A percentile compares a stretch with the other conserved stretches of the same genome.
Evolutionary conservation across 37 sponge, comb jelly and placozoan genomes (phyloP).

Genomic region (Ianthella basta): DNA sequence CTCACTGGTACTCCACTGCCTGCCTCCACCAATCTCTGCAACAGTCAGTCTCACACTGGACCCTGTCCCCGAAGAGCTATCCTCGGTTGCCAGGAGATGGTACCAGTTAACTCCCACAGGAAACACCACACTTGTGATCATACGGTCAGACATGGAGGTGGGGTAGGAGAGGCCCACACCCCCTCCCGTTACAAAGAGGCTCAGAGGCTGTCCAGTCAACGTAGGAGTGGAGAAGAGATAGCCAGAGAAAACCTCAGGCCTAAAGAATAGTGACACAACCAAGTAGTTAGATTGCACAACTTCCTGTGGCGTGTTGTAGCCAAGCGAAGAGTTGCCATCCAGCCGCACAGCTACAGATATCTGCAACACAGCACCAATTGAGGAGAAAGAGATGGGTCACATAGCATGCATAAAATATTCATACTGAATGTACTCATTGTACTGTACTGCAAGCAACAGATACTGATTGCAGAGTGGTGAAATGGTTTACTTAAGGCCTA

Average conservation of each 20-base stretch:
- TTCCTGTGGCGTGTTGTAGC: slow-evolving; percentile 12
- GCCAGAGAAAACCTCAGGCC: slow-evolving; percentile 25
- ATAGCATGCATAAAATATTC: background rate
- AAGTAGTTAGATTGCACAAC: background rate
- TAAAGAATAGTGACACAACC: slow-evolving; percentile 47
- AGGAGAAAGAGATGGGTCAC: background rate
- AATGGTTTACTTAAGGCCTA: background rate
- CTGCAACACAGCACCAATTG: slow-evolving; percentile 17
- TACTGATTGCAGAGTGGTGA: no score
- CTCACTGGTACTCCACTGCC: slow-evolving; percentile 8
- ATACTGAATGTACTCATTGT: background rate
- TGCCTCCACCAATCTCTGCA: slow-evolving; percentile 23
- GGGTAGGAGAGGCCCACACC: background rate
- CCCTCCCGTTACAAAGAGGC: background rate
- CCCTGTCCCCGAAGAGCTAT: background rate
- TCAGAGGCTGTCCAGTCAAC: background rate
- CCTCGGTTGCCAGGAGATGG: slow-evolving; percentile 10
- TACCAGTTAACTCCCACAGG: background rate
- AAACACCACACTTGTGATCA: background rate
- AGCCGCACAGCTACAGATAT: slow-evolving; percentile 68
- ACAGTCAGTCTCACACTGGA: slow-evolving; percentile 6
- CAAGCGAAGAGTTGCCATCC: slow-evolving; percentile 56
- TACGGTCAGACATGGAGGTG: no score
- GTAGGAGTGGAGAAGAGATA: slow-evolving; percentile 4
- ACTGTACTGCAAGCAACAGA: no score